Evolutionary conservation across 2,888 invertebrate genomes (phyloP), one percentile per base, ranked within the genome.

Genomic region (Andricus curvator): DNA sequence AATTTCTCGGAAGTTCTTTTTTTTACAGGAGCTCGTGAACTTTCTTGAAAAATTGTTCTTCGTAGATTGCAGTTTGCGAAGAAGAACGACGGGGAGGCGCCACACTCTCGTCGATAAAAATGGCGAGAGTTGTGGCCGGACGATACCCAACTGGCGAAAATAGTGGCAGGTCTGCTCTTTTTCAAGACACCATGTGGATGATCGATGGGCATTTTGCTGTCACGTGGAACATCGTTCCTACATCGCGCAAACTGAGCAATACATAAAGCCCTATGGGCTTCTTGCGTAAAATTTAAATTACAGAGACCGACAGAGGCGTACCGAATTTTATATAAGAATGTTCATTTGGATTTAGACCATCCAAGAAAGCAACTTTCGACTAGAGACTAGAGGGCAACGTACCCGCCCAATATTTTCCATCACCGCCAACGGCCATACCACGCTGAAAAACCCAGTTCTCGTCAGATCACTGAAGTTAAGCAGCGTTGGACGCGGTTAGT

Each of bases 91-190:
- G n/a, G n/a, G 37, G n/a, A 37, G 41, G 33, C 41, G 33, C 41
- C 66, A n/a, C 66, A 66, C 37, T 66, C 37, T 66, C 66, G 41
- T 66, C 41, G 66, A 66, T 66, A 66, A 66, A 66, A 37, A 66
- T 66, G 29, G 33, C 41, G 66, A 66, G 37, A 37, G 37, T 37
- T 37, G 37, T 0, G 1, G 37, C 37, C 37, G 37, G 37, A 65
- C 33, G 65, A 33, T 65, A 66, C n/a, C n/a, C 20, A 37, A 66
- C 66, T 37, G n/a, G 37, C 11, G n/a, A 20, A 20, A n/a, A 29
- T n/a, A 37, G 37, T 66, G 66, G 37, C 66, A 66, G 66, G 66
- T 66, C 37, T 20, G 15, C 41, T 41, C 41, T 66, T 66, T 66
- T 66, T 41, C 66, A 66, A 37, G 66, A 66, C 20, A 37, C n/a